phyloP scores from a whole-genome alignment of 2,113 vertebrate genomes.

The Calidris pygmaea region DNA sequence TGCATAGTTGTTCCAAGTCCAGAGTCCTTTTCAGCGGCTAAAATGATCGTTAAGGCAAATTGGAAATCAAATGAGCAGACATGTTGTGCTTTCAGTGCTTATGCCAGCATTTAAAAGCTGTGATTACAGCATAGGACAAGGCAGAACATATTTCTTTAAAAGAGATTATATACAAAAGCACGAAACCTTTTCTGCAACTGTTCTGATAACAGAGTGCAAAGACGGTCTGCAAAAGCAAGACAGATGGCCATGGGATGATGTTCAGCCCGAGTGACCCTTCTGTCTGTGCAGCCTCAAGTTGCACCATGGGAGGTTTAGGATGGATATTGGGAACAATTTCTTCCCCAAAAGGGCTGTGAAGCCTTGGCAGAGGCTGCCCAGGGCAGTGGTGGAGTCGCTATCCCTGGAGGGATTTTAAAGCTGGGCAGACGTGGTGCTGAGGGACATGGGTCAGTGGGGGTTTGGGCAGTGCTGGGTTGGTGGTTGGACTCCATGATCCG shows the following conservation, averaged over 20 bases:
- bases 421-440: too few relatives aligned
- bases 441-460: too few relatives aligned
- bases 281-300: neutral
- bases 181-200: neutral
- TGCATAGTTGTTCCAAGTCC: neutral
- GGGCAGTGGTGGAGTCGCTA: too few relatives aligned
- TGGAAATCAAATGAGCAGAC: neutral
- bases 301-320: too few relatives aligned
- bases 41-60: neutral
- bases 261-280: neutral
- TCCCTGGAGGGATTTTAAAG: too few relatives aligned
- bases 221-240: neutral
- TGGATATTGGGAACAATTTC: too few relatives aligned
- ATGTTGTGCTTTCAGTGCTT: neutral
- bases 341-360: too few relatives aligned
- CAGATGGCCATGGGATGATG: neutral
- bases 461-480: too few relatives aligned
- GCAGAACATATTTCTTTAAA: neutral
- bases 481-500: too few relatives aligned
- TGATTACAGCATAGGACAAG: neutral
- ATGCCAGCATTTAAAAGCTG: neutral
- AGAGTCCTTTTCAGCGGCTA: conserved; percentile 29
- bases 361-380: too few relatives aligned
- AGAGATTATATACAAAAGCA: neutral
- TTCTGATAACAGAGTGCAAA: neutral